Base-by-base conservation (phyloP, 2,797 vertebrate species). In the Glyptemys insculpta region DNA sequence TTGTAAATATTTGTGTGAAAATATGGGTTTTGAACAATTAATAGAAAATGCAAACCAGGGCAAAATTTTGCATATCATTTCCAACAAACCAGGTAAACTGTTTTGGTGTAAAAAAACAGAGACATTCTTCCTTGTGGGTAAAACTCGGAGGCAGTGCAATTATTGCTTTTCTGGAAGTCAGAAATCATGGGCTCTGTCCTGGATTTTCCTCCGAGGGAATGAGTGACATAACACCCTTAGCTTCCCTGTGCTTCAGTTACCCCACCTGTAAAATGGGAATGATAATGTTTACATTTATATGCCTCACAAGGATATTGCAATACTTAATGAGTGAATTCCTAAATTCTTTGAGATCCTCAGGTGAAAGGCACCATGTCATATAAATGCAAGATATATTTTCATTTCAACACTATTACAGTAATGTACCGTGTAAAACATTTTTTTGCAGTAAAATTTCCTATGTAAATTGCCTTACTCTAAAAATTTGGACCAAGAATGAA, bases 251-350 rank as follows among this genome's bases (percentile, higher is more conserved):
- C 95, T 97, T 96, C 96, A 96, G 91, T 97, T 97, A 85, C 85
- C 94, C 92, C 89, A 93, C 95, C 95, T 97, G 95, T 96, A 96
- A 95, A 96, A 95, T 80, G 29, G 78, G 96, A 23, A 54, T 11
- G 23, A 57, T 23, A 95, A 97, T 97, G 93, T 97, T 96, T 96
- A 96, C 96, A 88, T 86, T 65, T 96, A 97, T 96, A 92, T 97
- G 89, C 92, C 80, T 93, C 94, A 96, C 95, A 92, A 96, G 84
- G 92, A 97, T 95, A 89, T 93, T 96, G 87, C 95, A 93, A 92
- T 90, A 92, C 86, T 93, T 97, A 96, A 95, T 96, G 96, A 96
- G 78, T 90, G 94, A 95, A 88, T 96, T 95, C 94, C 93, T 94
- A 96, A 96, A 94, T 96, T 91, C 93, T 94, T 93, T 29, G 92